Percentiles rank a stretch among this genome's conserved stretches.
phyloP scores from a whole-genome alignment of 1,140 invertebrate species.

The Nebria ingens region DNA sequence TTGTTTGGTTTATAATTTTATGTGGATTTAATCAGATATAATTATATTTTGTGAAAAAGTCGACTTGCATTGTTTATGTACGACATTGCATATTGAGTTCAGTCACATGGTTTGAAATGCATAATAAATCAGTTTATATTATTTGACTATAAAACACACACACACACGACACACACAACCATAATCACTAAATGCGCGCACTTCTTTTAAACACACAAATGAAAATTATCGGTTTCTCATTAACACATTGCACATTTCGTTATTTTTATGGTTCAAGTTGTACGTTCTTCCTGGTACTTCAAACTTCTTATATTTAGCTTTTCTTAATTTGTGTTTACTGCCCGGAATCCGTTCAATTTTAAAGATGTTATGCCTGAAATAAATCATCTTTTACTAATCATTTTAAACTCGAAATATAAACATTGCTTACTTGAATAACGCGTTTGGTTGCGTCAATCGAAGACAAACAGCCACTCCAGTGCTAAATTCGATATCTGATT shows the following conservation, averaged over 20 bases:
- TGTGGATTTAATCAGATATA: too few species aligned
- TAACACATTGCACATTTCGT: conserved; percentile 55
- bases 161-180: too few species aligned
- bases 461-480: conserved; percentile 67
- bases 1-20: too few species aligned
- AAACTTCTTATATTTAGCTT: conserved; percentile 40
- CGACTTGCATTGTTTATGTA: too few species aligned
- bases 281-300: conserved; percentile 58
- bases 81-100: too few species aligned
- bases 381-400: conserved; percentile 17
- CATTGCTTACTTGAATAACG: conserved; percentile 46
- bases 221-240: background rate
- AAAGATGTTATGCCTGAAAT: conserved; percentile 49
- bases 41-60: too few species aligned
- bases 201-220: too few species aligned
- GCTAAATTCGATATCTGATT: conserved; percentile 72
- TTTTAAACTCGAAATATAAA: conserved; percentile 11
- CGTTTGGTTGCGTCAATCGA: conserved; percentile 62
- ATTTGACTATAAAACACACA: too few species aligned
- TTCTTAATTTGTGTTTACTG: conserved; percentile 51
- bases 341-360: conserved; percentile 59
- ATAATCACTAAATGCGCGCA: too few species aligned
- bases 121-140: too few species aligned
- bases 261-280: conserved; percentile 66
- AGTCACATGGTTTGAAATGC: too few species aligned